phyloP scores from a whole-genome alignment of 2,888 invertebrate genomes.

The Eremobia ochroleuca region DNA sequence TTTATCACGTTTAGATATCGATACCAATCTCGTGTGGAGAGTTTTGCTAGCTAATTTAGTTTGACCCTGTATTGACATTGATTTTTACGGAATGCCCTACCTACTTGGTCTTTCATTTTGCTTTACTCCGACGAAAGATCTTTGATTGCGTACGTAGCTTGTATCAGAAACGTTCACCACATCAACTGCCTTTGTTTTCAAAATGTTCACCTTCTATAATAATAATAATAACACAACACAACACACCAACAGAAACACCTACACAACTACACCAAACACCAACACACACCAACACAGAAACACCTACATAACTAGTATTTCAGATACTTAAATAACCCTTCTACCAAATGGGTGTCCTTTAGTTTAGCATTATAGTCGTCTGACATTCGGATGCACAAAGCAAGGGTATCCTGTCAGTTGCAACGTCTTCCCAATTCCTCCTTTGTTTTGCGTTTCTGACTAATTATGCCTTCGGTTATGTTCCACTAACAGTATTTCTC shows the following conservation, averaged over 20 bases:
- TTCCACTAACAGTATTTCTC: background rate
- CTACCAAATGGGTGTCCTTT: background rate
- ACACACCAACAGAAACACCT: too few relatives aligned
- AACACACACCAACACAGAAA: too few relatives aligned
- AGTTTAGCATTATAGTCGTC: slow-evolving; percentile 19
- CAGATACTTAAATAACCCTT: background rate
- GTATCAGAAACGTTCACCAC: background rate
- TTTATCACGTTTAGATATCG: too few relatives aligned
- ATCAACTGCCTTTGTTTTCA: background rate
- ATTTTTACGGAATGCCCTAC: background rate
- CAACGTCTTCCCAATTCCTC: slow-evolving; percentile 21
- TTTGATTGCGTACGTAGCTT: background rate
- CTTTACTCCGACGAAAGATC: background rate
- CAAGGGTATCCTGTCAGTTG: slow-evolving; percentile 47
- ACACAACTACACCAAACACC: too few relatives aligned
- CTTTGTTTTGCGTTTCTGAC: slow-evolving; percentile 44
- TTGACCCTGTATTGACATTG: background rate
- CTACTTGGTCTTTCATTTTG: background rate
- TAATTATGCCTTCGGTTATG: slow-evolving; percentile 28
- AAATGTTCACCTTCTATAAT: background rate
- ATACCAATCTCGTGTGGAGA: too few relatives aligned
- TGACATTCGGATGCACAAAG: slow-evolving; percentile 42
- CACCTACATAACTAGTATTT: background rate
- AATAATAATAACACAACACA: too few relatives aligned
- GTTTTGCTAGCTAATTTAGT: too few relatives aligned